Conservation (phyloP, 2,888 invertebrate genomes). For the Athrips mouffetella region DNA sequence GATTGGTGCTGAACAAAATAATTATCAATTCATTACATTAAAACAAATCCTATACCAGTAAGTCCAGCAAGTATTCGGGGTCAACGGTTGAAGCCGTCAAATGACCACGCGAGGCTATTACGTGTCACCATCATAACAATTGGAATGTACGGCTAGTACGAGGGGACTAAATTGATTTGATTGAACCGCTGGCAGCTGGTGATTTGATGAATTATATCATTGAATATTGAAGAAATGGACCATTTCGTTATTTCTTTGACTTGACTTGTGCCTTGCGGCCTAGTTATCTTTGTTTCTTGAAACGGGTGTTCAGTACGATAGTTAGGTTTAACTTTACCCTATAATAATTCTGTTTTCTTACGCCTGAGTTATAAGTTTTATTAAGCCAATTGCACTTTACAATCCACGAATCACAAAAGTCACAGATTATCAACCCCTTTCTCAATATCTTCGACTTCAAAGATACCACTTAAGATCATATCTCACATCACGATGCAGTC, state of each 20-base stretch:
- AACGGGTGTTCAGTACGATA: too few species aligned
- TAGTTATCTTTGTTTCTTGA: too few species aligned
- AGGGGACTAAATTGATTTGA: slow-evolving; percentile 16
- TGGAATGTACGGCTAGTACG: slow-evolving; percentile 20
- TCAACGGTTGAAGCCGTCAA: slow-evolving; percentile 69
- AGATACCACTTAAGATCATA: not conserved
- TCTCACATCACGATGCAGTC: slow-evolving; percentile 11
- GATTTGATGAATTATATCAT: slow-evolving; percentile 3
- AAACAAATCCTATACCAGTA: slow-evolving; percentile 47
- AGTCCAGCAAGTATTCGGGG: slow-evolving; percentile 51
- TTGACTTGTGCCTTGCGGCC: not conserved
- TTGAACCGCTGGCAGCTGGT: slow-evolving; percentile 18
- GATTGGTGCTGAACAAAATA: too few species aligned
- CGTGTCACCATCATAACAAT: slow-evolving; percentile 47
- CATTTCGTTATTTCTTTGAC: not conserved
- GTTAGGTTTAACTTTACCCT: too few species aligned
- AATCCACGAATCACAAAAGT: too few species aligned
- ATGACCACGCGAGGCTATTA: slow-evolving; percentile 50
- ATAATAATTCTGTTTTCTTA: too few species aligned
- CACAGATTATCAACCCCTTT: too few species aligned
- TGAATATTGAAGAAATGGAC: not conserved
- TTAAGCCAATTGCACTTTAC: too few species aligned
- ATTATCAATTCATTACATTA: slow-evolving; percentile 37
- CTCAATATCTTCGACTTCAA: too few species aligned
- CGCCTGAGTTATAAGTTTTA: too few species aligned